Conservation (phyloP, 2,888 invertebrate genomes). For the Furcula furcula region DNA sequence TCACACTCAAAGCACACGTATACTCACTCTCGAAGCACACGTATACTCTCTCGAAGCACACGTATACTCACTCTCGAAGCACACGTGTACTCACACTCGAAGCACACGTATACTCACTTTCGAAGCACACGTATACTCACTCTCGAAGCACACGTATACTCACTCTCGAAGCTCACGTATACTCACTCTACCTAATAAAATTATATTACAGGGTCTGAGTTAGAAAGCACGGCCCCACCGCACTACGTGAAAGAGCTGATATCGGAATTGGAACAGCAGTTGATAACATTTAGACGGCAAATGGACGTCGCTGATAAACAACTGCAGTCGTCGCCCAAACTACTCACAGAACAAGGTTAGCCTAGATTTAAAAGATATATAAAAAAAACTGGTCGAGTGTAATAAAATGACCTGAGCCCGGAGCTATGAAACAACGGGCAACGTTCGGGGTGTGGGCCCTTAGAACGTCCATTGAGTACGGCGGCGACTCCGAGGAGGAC, state of each 20-base stretch:
- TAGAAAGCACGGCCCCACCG: constrained; percentile 65
- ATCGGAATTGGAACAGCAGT: constrained; percentile 64
- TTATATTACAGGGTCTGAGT: constrained; percentile 50
- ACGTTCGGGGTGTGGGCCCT: too few species aligned
- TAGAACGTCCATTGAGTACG: too few species aligned
- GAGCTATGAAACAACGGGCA: too few species aligned
- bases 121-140: neutral
- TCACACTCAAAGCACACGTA: neutral
- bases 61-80: neutral
- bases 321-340: constrained; percentile 68
- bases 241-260: constrained; percentile 65
- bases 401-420: too few species aligned
- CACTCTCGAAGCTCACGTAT: too few species aligned
- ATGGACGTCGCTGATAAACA: constrained; percentile 76
- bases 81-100: neutral
- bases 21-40: too few species aligned
- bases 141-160: neutral
- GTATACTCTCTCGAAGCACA: too few species aligned
- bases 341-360: constrained; percentile 72
- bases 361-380: too few species aligned
- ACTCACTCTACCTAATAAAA: neutral
- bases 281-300: constrained; percentile 64
- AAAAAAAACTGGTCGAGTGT: too few species aligned
- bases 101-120: too few species aligned
- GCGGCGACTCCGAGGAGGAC: too few species aligned